A percentile compares a stretch with the other conserved stretches of the same genome.
Evolutionary conservation across 2,113 vertebrate genomes (phyloP).

Genomic region (Hyla sarda): DNA sequence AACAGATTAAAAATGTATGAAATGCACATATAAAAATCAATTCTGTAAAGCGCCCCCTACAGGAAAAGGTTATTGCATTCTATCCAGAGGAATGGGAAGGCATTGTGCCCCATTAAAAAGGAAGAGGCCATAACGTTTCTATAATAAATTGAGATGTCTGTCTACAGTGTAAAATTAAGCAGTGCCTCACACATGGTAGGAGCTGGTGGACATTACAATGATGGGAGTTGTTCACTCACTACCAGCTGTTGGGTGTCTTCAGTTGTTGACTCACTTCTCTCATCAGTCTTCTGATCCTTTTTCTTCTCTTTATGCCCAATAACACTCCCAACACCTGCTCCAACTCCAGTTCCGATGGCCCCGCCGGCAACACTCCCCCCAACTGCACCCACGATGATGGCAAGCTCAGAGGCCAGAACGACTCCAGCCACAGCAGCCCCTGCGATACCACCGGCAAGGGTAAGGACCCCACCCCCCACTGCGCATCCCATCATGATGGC

Average conservation of each 20-base stretch:
- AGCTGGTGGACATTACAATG: too few relatives aligned
- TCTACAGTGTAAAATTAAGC: too few relatives aligned
- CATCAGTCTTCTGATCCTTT: neutral
- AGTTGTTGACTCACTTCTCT: neutral
- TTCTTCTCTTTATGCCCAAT: constrained; percentile 17
- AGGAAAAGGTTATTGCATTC: too few relatives aligned
- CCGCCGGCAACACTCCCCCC: neutral
- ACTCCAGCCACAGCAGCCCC: constrained; percentile 45
- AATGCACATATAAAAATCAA: neutral
- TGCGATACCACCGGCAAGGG: constrained; percentile 15
- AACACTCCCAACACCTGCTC: constrained; percentile 9
- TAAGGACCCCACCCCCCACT: constrained; percentile 31
- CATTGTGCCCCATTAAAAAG: neutral
- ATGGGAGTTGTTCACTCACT: too few relatives aligned
- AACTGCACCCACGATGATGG: too few relatives aligned
- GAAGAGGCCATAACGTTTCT: neutral
- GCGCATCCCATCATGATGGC: constrained; percentile 31
- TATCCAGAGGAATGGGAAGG: neutral
- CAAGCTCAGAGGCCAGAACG: neutral
- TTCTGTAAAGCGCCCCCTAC: too few relatives aligned
- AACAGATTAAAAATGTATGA: too few relatives aligned
- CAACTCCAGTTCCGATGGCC: constrained; percentile 35
- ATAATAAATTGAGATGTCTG: too few relatives aligned
- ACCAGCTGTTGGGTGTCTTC: constrained; percentile 36
- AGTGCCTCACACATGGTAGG: too few relatives aligned